Evolutionary conservation across 2,888 invertebrate species (phyloP).

Genomic region (Cheilosia scutellata): DNA sequence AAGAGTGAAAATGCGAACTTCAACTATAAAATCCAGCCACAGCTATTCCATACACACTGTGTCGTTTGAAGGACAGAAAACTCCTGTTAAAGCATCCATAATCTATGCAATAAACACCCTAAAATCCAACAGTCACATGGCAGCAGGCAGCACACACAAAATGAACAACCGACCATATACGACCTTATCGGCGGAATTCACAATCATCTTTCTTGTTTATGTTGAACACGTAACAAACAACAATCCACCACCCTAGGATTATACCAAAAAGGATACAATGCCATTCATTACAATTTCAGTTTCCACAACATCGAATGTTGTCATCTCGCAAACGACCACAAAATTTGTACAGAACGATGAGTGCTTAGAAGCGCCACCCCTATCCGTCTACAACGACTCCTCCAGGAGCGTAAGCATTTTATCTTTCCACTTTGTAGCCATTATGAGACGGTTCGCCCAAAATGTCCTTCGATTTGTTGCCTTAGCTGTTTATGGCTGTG

Average conservation of each 20-base stretch:
- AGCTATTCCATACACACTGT: no score
- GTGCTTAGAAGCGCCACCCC: slow-evolving; percentile 12
- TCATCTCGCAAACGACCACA: slow-evolving; percentile 40
- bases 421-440: slow-evolving; percentile 61
- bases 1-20: no score
- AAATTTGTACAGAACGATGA: slow-evolving; percentile 37
- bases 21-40: no score
- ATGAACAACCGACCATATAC: neutral
- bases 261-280: slow-evolving; percentile 48
- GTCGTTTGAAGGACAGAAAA: neutral
- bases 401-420: slow-evolving; percentile 52
- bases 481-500: neutral
- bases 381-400: neutral
- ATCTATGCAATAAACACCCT: slow-evolving; percentile 21
- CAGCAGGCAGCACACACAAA: neutral
- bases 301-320: slow-evolving; percentile 62
- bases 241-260: slow-evolving; percentile 24
- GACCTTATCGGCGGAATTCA: slow-evolving; percentile 21
- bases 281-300: slow-evolving; percentile 63
- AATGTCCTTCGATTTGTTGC: slow-evolving; percentile 64
- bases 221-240: slow-evolving; percentile 57
- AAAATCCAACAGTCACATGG: neutral
- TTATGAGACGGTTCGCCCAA: slow-evolving; percentile 49
- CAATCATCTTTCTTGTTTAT: slow-evolving; percentile 46
- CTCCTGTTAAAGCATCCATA: slow-evolving; percentile 10